A percentile compares a stretch with the other conserved stretches of the same genome.
These are phyloP conservation scores for Acleris laterana DNA, from an alignment of 2,888 invertebrate species.

Conservation along the genomic window DNA sequence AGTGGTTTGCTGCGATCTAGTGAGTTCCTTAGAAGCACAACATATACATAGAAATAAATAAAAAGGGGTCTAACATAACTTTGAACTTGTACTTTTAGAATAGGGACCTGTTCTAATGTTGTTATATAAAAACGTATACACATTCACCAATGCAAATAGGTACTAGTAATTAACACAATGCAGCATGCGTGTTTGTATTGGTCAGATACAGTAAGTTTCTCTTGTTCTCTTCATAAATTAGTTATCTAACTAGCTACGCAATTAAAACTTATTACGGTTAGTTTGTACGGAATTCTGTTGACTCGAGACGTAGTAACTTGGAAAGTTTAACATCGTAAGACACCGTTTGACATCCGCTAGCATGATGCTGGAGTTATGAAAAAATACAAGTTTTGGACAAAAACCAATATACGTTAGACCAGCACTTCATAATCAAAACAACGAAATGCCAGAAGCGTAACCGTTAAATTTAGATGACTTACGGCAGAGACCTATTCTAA, in stretches of 20 bases:
- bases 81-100: too few relatives aligned
- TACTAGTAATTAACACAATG: neutral
- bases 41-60: too few relatives aligned
- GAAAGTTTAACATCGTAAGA: slow-evolving; percentile 4
- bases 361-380: neutral
- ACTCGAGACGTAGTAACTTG: neutral
- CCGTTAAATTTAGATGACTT: slow-evolving; percentile 23
- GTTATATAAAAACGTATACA: neutral
- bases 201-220: neutral
- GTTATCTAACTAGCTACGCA: neutral
- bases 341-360: neutral
- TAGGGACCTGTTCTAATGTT: neutral
- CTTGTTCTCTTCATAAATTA: neutral
- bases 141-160: neutral
- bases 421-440: slow-evolving; percentile 25
- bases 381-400: slow-evolving; percentile 1
- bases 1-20: too few relatives aligned
- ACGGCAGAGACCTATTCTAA: slow-evolving; percentile 18
- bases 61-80: too few relatives aligned
- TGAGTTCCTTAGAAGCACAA: too few relatives aligned
- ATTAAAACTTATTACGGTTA: neutral
- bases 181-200: neutral
- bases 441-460: slow-evolving; percentile 7
- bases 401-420: neutral
- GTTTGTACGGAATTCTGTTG: neutral